Evolutionary conservation across 2,888 invertebrate genomes (phyloP), one percentile per base, ranked within the genome.

Genomic region (Spodoptera exigua): DNA sequence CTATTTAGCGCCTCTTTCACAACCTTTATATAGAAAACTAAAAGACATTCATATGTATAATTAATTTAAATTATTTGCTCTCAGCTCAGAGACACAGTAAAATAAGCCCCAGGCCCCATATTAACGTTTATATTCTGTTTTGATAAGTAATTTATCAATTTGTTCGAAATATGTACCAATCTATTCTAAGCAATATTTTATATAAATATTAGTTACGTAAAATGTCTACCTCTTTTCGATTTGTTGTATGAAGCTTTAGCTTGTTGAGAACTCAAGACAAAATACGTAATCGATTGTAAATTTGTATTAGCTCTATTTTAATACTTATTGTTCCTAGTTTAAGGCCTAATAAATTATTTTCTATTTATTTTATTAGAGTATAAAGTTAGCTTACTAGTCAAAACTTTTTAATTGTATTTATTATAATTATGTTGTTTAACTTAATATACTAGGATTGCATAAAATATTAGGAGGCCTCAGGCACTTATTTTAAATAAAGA

Each of bases 281-380:
- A 46, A 36, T 2, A 32, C 18, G 12, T 34, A 35, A 13, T 57
- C 0, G 36, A 27, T 17, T 14, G 13, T 48, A 55, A 13, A 52
- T 67, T 41, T 67, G 34, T 46, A 47, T 40, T 61, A 60, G 53
- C 49, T 65, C 11, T 67, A 52, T 59, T 2, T 57, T 35, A 12
- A 44, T 43, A 41, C 27, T 48, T 51, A 40, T 56, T 64, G 49
- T 74, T 70, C 77, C 74, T 76, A 70, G 57, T 74, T 74, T 68
- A 65, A 67, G 77, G 75, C 77, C 70, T 76, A 76, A 61, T 11
- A 27, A 27, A 27, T 60, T 55, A n/a, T 59, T 59, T 40, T 54
- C 46, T 40, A 48, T 55, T 44, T 46, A 36, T 9, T 43, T 51
- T 37, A 41, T 40, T 46, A 39, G 17, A 41, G 12, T 55, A 0